A percentile compares a stretch with the other conserved stretches of the same genome.
Conservation (phyloP, 2,113 vertebrate genomes). For the Tupaia tana region DNA sequence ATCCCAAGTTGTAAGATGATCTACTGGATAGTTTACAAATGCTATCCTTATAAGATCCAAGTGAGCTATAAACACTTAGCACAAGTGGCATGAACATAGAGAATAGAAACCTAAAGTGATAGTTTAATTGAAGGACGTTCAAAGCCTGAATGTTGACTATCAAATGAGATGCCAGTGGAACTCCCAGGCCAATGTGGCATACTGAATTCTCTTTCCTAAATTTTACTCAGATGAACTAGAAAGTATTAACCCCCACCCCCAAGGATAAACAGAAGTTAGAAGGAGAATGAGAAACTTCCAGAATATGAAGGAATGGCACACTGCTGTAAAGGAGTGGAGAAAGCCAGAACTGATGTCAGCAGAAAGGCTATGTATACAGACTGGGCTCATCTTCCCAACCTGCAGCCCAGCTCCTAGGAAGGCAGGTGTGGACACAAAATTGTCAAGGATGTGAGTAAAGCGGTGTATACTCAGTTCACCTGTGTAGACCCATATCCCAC, state of each 20-base stretch:
- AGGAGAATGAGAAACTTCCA: neutral
- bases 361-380: neutral
- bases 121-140: neutral
- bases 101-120: too few relatives aligned
- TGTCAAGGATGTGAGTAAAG: fast-evolving
- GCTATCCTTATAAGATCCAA: neutral
- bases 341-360: neutral
- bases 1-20: neutral
- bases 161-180: neutral
- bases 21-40: neutral
- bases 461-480: neutral
- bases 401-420: neutral
- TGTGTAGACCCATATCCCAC: neutral
- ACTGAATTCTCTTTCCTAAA: neutral
- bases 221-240: neutral
- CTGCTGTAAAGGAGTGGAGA: neutral
- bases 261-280: neutral
- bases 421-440: too few relatives aligned
- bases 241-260: neutral
- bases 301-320: neutral
- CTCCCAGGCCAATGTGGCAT: neutral
- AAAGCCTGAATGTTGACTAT: neutral
- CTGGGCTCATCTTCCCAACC: neutral
- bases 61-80: neutral
- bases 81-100: too few relatives aligned